Evolutionary conservation across 2,113 vertebrate species (phyloP), one percentile per base, ranked within the genome.

Genomic region (Zapus hudsonius): DNA sequence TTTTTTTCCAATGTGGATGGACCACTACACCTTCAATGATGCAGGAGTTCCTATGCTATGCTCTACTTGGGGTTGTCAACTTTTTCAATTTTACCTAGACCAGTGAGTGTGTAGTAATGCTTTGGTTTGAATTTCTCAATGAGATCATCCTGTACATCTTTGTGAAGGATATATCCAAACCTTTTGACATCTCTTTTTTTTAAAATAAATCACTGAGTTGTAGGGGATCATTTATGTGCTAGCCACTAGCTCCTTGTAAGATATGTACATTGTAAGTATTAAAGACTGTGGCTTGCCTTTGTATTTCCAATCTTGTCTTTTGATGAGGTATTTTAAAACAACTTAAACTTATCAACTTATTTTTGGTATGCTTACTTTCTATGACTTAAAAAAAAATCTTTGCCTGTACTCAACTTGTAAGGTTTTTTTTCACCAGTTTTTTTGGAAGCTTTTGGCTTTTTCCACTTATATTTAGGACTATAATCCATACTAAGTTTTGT

Each of bases 51-150:
- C n/a, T 70, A 52, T 75, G 20, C 57, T 44, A 82, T 69, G 47
- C 6, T 82, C 76, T 55, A 52, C 52, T 42, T 79, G 44, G n/a
- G 44, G 16, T 74, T 81, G 25, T 57, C 64, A 92, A 52, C 82
- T 42, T 57, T 92, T 87, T 83, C 22, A 69, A 64, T 74, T 89
- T 89, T 74, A 87, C 59, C 2, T 75, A 47, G 63, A 40, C 42
- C 66, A 59, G 22, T 83, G 11, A 31, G 47, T 89, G 29, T 76
- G 52, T 80, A 86, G 12, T 3, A 38, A 38, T 78, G 61, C 85
- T 92, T 93, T 90, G 36, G 42, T 72, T 75, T 93, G 72, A 88
- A 85, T 94, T 72, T 88, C n/a, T 23, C 87, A 92, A 87, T 33
- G 16, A 80, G 63, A 42, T 6, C 83, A 5, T 66, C 3, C 20